Evolutionary conservation across 2,797 vertebrate species (phyloP).

Genomic region (Sitta carolinensis): DNA sequence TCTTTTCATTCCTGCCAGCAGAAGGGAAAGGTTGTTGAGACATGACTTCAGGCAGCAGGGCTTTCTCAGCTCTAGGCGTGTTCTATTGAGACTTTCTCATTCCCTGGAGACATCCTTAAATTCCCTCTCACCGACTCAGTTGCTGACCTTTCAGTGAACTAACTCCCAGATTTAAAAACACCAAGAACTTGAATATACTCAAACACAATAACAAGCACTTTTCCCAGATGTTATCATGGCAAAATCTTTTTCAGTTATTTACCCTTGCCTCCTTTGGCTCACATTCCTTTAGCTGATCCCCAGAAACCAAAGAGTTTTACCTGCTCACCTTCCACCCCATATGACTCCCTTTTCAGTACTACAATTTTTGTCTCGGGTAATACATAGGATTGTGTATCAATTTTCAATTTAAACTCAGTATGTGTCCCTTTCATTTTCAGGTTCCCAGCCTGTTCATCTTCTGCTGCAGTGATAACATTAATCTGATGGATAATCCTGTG

Average conservation of each 20-base stretch:
- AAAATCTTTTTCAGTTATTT: not conserved
- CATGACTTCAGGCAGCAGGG: not conserved
- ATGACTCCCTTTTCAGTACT: not conserved
- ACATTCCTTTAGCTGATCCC: not conserved
- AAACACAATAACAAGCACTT: not conserved
- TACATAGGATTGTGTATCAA: not conserved
- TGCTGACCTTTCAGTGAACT: conserved; percentile 28
- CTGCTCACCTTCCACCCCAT: not conserved
- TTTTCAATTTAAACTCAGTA: not conserved
- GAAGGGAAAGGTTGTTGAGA: not conserved
- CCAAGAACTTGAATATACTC: not conserved
- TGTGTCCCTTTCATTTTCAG: not conserved
- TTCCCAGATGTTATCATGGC: not conserved
- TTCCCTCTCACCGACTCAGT: not conserved
- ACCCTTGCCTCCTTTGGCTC: not conserved
- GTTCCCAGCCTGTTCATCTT: not conserved
- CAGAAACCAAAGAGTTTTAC: not conserved
- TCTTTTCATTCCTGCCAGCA: not conserved
- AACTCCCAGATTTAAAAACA: not conserved
- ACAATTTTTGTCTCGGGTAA: not conserved
- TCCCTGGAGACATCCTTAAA: conserved; percentile 5
- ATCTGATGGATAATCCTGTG: not conserved
- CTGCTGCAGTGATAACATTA: not conserved
- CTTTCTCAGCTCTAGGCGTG: not conserved
- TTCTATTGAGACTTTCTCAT: not conserved